A percentile compares a stretch with the other conserved stretches of the same genome.
Conservation (phyloP, 2,888 invertebrate species). For the Morpho helenor region DNA sequence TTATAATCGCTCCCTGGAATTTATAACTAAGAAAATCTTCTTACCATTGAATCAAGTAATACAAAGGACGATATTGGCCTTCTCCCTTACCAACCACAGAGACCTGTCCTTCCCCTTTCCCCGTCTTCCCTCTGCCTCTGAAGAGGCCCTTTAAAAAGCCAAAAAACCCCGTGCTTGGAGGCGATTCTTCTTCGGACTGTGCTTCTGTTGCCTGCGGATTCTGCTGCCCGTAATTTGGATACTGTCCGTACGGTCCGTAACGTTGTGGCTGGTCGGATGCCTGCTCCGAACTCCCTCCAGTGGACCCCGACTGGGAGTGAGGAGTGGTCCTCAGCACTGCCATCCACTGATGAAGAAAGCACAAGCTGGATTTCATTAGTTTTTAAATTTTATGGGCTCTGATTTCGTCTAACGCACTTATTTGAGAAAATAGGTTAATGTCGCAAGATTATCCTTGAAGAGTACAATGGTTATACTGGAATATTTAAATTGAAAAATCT, state of each 20-base stretch:
- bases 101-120: slow-evolving; percentile 38
- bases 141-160: slow-evolving; percentile 53
- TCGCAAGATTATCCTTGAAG: slow-evolving; percentile 15
- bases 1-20: slow-evolving; percentile 4
- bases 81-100: slow-evolving; percentile 35
- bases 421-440: slow-evolving; percentile 29
- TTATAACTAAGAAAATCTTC: slow-evolving; percentile 16
- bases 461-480: neutral
- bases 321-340: slow-evolving; percentile 40
- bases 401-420: slow-evolving; percentile 76
- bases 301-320: slow-evolving; percentile 9
- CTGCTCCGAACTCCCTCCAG: slow-evolving; percentile 14
- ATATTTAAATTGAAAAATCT: neutral
- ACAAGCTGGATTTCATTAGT: slow-evolving; percentile 75
- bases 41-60: slow-evolving; percentile 21
- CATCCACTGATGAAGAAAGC: slow-evolving; percentile 71
- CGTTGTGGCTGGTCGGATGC: slow-evolving; percentile 22
- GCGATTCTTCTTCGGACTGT: slow-evolving; percentile 31
- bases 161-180: slow-evolving; percentile 41
- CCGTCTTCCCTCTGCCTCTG: slow-evolving; percentile 39
- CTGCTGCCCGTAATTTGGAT: slow-evolving; percentile 16
- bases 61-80: slow-evolving; percentile 9
- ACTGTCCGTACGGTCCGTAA: slow-evolving; percentile 15
- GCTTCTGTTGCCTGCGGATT: slow-evolving; percentile 16
- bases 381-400: slow-evolving; percentile 60